Percentiles rank a stretch among this genome's conserved stretches.
These are phyloP conservation scores for Addax nasomaculatus DNA, from an alignment of 2,113 vertebrate genomes.

Conservation along the genomic window DNA sequence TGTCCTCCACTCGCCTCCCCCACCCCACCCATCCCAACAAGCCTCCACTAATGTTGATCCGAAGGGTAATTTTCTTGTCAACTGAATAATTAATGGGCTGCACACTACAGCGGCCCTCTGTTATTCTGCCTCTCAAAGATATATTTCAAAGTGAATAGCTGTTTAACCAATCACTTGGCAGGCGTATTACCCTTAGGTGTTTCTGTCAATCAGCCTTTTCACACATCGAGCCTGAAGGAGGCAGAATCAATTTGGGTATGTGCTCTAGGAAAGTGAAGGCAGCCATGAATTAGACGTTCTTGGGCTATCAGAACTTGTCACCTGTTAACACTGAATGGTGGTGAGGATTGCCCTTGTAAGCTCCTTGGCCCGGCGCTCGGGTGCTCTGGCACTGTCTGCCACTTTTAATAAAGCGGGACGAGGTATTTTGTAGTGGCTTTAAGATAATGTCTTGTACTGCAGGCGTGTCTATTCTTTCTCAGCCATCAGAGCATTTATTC, in stretches of 20 bases:
- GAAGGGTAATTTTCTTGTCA: constrained; percentile 86
- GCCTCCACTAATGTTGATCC: constrained; percentile 76
- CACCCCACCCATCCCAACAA: neutral
- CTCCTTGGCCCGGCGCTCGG: constrained; percentile 27
- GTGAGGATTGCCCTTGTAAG: constrained; percentile 51
- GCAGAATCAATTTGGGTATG: constrained; percentile 80
- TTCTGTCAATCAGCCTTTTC: constrained; percentile 81
- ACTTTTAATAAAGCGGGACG: constrained; percentile 35
- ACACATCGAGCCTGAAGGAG: constrained; percentile 59
- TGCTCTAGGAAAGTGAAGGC: constrained; percentile 58
- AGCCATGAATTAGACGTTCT: constrained; percentile 59
- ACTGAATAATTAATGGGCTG: constrained; percentile 81
- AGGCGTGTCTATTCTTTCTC: neutral
- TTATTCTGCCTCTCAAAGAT: constrained; percentile 78
- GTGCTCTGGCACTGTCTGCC: constrained; percentile 17
- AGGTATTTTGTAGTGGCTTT: constrained; percentile 33
- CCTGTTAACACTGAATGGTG: constrained; percentile 28
- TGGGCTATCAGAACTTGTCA: constrained; percentile 52
- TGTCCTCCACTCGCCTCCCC: neutral
- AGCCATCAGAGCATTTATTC: neutral
- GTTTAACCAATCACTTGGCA: constrained; percentile 82
- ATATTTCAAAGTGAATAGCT: constrained; percentile 81
- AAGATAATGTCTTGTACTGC: neutral
- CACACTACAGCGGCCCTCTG: constrained; percentile 77
- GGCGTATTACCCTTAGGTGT: constrained; percentile 80